These are phyloP conservation scores for Cyclura pinguis DNA, from an alignment of 2,797 vertebrate genomes.

Conservation along the genomic window DNA sequence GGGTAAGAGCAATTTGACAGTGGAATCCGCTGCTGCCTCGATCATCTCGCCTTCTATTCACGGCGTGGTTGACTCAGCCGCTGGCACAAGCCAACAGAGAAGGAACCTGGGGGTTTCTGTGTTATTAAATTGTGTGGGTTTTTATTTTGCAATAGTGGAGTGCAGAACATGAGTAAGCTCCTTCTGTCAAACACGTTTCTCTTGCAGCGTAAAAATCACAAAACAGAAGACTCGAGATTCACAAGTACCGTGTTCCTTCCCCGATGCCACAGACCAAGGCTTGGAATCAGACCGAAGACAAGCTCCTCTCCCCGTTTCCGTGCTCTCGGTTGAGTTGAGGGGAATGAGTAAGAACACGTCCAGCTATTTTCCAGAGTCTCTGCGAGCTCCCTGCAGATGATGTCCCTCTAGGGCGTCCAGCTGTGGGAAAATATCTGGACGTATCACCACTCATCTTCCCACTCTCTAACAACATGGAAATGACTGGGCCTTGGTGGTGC, in stretches of 20 bases:
- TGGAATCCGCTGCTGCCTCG: no score
- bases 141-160: constrained; percentile 52
- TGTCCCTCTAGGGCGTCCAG: no score
- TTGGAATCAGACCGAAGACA: neutral
- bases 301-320: no score
- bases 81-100: constrained; percentile 38
- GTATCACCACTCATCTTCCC: no score
- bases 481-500: no score
- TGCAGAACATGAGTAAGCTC: constrained; percentile 52
- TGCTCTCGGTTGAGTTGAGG: no score
- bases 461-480: no score
- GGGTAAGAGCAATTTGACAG: no score
- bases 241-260: constrained; percentile 21
- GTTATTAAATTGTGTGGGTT: constrained; percentile 36
- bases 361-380: no score
- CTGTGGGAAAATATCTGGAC: no score
- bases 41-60: constrained; percentile 2
- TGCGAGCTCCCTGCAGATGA: no score
- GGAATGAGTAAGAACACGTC: no score
- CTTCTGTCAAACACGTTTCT: constrained; percentile 9
- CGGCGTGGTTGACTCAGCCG: constrained; percentile 32
- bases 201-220: constrained; percentile 26
- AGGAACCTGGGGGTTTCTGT: constrained; percentile 28
- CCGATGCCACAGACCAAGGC: neutral
- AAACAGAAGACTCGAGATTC: constrained; percentile 49